Percentiles rank a stretch among this genome's conserved stretches.
phyloP scores from a whole-genome alignment of 2,797 vertebrate genomes.

The Selene dorsalis region DNA sequence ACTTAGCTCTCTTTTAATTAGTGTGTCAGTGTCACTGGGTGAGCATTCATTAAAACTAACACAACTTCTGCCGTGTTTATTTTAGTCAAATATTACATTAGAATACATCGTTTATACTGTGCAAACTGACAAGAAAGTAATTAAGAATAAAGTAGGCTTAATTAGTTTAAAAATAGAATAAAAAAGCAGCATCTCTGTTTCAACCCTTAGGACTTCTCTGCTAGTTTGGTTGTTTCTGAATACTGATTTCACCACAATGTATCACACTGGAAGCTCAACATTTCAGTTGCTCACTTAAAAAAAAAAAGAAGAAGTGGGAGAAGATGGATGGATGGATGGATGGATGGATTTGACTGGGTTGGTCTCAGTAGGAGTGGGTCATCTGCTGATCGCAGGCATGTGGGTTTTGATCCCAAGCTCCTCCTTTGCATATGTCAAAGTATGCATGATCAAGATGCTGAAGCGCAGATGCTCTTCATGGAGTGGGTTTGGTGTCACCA shows the following conservation, averaged over 20 bases:
- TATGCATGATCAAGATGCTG: not conserved
- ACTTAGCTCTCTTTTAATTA: slow-evolving; percentile 28
- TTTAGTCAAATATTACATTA: slow-evolving; percentile 7
- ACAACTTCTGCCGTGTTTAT: not conserved
- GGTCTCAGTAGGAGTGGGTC: not conserved
- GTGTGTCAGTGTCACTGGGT: not conserved
- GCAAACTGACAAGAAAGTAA: slow-evolving; percentile 4
- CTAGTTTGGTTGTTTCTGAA: not conserved
- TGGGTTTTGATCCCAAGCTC: not conserved
- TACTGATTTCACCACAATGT: no score
- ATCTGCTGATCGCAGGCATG: no score
- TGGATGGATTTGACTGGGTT: no score
- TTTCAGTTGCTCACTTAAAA: no score
- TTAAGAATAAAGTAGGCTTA: slow-evolving; percentile 8
- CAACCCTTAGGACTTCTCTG: not conserved
- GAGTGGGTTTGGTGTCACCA: not conserved
- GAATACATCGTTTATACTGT: not conserved
- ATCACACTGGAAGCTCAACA: no score
- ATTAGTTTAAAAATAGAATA: not conserved
- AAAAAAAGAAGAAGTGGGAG: no score
- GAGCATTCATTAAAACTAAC: slow-evolving; percentile 12
- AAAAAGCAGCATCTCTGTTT: not conserved
- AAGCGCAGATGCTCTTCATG: not conserved
- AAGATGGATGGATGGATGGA: no score
- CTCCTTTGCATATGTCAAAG: not conserved